Base-by-base conservation (phyloP, 1,140 invertebrate species). In the Eubasilissa regina region DNA sequence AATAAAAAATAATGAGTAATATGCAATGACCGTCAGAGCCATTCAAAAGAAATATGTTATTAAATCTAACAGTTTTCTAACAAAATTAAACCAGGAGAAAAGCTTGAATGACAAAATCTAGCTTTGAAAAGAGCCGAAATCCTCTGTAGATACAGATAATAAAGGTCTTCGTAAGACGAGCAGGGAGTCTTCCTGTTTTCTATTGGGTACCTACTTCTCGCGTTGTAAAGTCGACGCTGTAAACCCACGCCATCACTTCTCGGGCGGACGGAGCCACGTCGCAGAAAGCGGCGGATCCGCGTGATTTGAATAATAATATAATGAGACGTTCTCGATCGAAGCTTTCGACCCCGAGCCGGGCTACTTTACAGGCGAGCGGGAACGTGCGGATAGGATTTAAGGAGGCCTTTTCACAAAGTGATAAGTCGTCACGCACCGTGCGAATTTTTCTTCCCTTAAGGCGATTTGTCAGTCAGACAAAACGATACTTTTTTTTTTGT, bases 101-200 rank as follows among this genome's bases (percentile, higher is more conserved):
- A 64, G 35, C 25, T 25, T 44, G 60, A 64, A 64, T 64, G 35
- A 64, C 60, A 87, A 87, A 87, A 84, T 58, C 44, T 56, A 7
- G 13, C 68, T 35, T 58, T 53, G 21, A 55, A 56, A 47, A 35
- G 43, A 75, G 21, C 35, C 25, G 58, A 35, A 55, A 51, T 55
- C 58, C n/a, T 58, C 64, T 75, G 55, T 13, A 56, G 35, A 75
- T 35, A 44, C 19, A 66, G 21, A 60, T 58, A 75, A 75, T 60
- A 45, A 47, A 58, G 21, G 19, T 4, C 12, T 12, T 21, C 55
- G 58, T 51, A 60, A 21, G 85, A 87, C 87, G 87, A 86, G 84
- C 85, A 85, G 84, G 87, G 86, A 85, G 86, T 86, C 86, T 85
- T 86, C 87, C 86, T 85, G 83, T 84, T 86, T 84, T 84, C 87